Evolutionary conservation across 2,888 invertebrate species (phyloP).

Genomic region (Aporophyla nigra): DNA sequence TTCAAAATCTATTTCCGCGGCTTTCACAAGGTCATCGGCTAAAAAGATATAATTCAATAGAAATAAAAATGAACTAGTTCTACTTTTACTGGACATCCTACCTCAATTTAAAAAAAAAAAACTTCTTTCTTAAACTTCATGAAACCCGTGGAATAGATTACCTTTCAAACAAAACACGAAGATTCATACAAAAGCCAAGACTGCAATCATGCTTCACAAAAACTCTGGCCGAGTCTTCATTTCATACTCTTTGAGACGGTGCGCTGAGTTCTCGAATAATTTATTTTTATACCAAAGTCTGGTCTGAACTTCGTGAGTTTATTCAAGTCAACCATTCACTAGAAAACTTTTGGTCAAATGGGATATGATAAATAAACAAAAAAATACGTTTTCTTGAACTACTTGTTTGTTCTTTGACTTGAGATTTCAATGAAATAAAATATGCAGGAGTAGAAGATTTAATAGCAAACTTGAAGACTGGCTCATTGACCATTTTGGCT

Average conservation of each 20-base stretch:
- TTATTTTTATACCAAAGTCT: conserved; percentile 75
- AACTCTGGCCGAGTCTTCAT: conserved; percentile 49
- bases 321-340: conserved; percentile 68
- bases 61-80: background rate
- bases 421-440: conserved; percentile 36
- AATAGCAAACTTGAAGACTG: conserved; percentile 46
- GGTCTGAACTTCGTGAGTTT: conserved; percentile 66
- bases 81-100: background rate
- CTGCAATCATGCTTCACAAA: conserved; percentile 57
- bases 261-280: conserved; percentile 75
- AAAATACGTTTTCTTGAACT: conserved; percentile 29
- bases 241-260: conserved; percentile 42
- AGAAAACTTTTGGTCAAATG: conserved; percentile 66
- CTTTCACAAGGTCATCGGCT: background rate
- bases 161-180: conserved; percentile 45
- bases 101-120: conserved; percentile 10
- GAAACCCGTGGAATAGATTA: conserved; percentile 25
- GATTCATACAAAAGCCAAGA: conserved; percentile 28
- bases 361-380: conserved; percentile 70
- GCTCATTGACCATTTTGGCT: conserved; percentile 16
- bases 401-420: conserved; percentile 33
- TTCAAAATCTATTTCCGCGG: background rate
- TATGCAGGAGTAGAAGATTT: conserved; percentile 48
- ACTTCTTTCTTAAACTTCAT: background rate
- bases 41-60: background rate